Base-by-base conservation (phyloP, 1,140 invertebrate genomes). In the Hycleus phaleratus region DNA sequence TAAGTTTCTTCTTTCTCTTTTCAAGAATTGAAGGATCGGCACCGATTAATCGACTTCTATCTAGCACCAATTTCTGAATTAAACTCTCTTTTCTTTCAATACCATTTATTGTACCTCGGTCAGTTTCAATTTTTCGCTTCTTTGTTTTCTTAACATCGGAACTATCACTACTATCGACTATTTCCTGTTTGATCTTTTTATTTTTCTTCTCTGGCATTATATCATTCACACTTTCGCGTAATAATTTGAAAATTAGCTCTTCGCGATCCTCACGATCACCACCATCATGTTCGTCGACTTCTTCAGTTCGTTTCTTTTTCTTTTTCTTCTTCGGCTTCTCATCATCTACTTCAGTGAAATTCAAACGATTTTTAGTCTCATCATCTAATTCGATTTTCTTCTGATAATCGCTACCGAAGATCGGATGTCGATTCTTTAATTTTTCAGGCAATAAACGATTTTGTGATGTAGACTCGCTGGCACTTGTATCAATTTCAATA, bases 381-480 rank as follows among this genome's bases (percentile, higher is more conserved):
- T 66, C 55, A 55, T 55, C 49, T 11, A 66, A 26, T 2, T 47
- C 32, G 9, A 66, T 54, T 53, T 60, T 59, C 3, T 50, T 11
- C 58, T 64, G 50, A 46, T 56, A 66, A 42, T 58, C 55, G 10
- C 39, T 26, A 2, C 64, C 64, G 46, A 66, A 64, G 10, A 66
- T 32, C 6, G 64, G 64, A 52, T 66, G 64, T 6, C 62, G 56
- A 1, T 38, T 47, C 59, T 58, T 64, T 7, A 63, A 32, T 12
- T 38, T 52, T 11, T 44, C 55, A 3, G 61, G 61, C 3, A 32
- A 4, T 32, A 32, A 32, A 32, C 32, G 32, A 5, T 32, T 4
- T 7, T 32, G 32, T 32, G 32, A 7, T 18, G 18, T 18, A 18
- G 18, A 18, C 18, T 18, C 32, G 32, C 32, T 32, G 4, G 32